Evolutionary conservation across 2,888 invertebrate species (phyloP).

Genomic region (Scaptomyza polygonia): DNA sequence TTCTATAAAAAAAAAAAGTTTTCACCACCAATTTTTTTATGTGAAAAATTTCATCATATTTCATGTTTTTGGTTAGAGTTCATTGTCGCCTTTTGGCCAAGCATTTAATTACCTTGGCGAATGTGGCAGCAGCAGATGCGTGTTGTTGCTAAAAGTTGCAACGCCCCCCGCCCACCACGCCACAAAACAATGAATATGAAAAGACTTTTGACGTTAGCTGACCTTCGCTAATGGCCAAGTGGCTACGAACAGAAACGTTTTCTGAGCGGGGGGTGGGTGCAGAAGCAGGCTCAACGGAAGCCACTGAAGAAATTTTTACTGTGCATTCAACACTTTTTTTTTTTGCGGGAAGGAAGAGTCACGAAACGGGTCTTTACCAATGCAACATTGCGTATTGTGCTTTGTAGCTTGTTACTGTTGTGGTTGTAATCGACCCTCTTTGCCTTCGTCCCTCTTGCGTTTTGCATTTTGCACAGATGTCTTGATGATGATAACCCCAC

Average conservation of each 20-base stretch:
- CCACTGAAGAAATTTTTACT: constrained; percentile 51
- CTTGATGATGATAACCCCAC: constrained; percentile 52
- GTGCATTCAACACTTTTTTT: constrained; percentile 29
- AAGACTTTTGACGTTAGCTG: constrained; percentile 63
- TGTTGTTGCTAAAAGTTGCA: constrained; percentile 26
- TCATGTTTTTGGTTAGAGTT: constrained; percentile 15
- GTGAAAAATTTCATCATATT: background rate
- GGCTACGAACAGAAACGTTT: constrained; percentile 1
- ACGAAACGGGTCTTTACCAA: constrained; percentile 26
- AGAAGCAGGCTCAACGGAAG: constrained; percentile 70
- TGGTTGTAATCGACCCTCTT: background rate
- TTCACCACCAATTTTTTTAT: constrained; percentile 17
- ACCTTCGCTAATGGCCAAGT: constrained; percentile 52
- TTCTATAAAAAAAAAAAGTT: constrained; percentile 41
- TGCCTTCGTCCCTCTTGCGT: constrained; percentile 17
- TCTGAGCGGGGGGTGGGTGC: background rate
- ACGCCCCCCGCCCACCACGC: no score
- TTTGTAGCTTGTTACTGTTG: constrained; percentile 4
- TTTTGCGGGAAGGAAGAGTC: background rate
- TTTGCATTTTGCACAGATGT: constrained; percentile 59
- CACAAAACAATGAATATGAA: constrained; percentile 43
- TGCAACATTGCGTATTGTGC: constrained; percentile 46
- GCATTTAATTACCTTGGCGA: constrained; percentile 24
- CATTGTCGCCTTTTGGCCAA: constrained; percentile 36
- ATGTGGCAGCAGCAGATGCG: constrained; percentile 27